Conservation (phyloP, 2,888 invertebrate genomes). For the Ophioninae sp. region DNA sequence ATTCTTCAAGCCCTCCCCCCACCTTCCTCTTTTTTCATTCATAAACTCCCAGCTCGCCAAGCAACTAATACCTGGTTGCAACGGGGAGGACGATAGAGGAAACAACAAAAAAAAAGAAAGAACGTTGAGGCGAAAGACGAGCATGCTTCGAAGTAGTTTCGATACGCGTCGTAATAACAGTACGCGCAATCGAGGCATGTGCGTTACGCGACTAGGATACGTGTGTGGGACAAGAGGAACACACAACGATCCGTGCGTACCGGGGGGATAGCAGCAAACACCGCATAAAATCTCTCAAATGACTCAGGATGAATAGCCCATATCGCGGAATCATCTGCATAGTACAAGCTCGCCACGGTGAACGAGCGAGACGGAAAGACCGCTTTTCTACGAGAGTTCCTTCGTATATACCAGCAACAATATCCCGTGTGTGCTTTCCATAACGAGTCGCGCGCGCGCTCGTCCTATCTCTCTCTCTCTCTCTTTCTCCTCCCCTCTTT, state of each 20-base stretch:
- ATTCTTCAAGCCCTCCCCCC: background rate
- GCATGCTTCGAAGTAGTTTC: slow-evolving; percentile 61
- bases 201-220: slow-evolving; percentile 2
- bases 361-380: slow-evolving; percentile 48
- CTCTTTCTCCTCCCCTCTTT: background rate
- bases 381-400: slow-evolving; percentile 69
- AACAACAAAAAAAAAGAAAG: slow-evolving; percentile 7
- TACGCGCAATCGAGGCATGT: slow-evolving; percentile 54
- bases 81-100: background rate
- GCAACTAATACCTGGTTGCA: too few species aligned
- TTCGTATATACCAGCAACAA: slow-evolving; percentile 76
- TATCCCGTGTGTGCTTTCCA: slow-evolving; percentile 74
- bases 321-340: slow-evolving; percentile 79
- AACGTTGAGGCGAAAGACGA: background rate
- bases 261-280: slow-evolving; percentile 55
- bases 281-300: slow-evolving; percentile 75
- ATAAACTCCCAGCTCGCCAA: slow-evolving; percentile 9
- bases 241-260: slow-evolving; percentile 15
- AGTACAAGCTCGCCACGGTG: slow-evolving; percentile 70
- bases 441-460: slow-evolving; percentile 72
- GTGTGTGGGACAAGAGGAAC: slow-evolving; percentile 11
- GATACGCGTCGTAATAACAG: slow-evolving; percentile 74
- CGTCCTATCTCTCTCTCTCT: slow-evolving; percentile 32
- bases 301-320: slow-evolving; percentile 78
- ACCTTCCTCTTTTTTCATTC: slow-evolving; percentile 33